A percentile compares a stretch with the other conserved stretches of the same genome.
phyloP scores from a whole-genome alignment of 2,113 vertebrate species.

The Phalacrocorax brasilianus region DNA sequence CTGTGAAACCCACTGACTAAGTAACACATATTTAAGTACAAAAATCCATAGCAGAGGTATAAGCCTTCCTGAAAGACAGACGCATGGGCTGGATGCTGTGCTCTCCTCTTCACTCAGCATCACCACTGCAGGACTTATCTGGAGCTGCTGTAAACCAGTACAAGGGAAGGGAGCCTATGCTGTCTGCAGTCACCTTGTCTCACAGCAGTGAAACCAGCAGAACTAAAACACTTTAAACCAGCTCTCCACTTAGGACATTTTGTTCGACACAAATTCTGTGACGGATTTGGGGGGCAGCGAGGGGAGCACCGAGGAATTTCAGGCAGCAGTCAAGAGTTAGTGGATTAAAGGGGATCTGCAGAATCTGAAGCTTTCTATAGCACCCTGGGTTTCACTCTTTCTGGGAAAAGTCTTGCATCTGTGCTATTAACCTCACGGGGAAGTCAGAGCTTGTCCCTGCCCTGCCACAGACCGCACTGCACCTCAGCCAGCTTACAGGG shows the following conservation, averaged over 20 bases:
- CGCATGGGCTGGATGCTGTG: background rate
- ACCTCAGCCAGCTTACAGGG: background rate
- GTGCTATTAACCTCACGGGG: background rate
- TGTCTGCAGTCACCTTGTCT: background rate
- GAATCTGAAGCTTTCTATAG: background rate
- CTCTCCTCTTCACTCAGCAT: background rate
- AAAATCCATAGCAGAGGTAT: background rate
- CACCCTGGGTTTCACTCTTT: background rate
- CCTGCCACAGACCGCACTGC: rapidly evolving
- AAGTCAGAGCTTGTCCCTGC: background rate
- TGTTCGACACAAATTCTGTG: background rate
- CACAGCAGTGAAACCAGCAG: background rate
- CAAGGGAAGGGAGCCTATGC: rapidly evolving
- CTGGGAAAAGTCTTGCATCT: background rate
- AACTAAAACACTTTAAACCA: background rate
- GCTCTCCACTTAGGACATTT: background rate
- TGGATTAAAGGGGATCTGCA: background rate
- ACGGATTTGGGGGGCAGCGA: background rate
- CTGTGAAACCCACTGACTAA: background rate
- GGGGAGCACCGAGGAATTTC: background rate
- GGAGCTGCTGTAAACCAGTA: background rate
- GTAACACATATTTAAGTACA: background rate
- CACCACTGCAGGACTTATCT: background rate
- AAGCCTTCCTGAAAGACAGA: background rate
- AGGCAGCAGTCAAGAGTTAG: background rate